Conservation (phyloP, 2,113 vertebrate species). For the Thalassarche chlororhynchos region DNA sequence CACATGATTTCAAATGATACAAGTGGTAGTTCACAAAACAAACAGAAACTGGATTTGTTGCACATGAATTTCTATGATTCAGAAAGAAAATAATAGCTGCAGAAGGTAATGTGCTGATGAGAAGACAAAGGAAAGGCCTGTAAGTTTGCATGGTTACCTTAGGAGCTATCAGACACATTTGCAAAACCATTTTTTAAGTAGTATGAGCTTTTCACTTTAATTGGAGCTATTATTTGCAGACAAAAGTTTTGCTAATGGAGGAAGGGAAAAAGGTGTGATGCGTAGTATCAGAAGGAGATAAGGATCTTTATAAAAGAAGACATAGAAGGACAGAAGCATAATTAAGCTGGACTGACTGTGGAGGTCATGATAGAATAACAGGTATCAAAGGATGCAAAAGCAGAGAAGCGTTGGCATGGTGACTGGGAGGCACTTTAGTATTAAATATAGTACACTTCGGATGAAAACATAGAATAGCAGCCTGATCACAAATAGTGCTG, state of each 20-base stretch:
- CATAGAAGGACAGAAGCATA: background rate
- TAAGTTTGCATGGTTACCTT: background rate
- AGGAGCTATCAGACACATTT: background rate
- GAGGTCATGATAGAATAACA: conserved; percentile 30
- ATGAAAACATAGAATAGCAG: background rate
- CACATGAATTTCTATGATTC: background rate
- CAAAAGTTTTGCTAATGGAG: background rate
- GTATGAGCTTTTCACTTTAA: background rate
- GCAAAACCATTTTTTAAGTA: background rate
- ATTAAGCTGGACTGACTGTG: conserved; percentile 16
- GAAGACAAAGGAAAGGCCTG: background rate
- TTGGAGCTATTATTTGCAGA: background rate
- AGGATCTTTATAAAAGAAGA: background rate
- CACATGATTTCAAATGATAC: background rate
- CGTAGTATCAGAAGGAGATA: background rate
- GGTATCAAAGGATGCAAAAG: conserved; percentile 46
- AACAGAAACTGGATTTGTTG: background rate
- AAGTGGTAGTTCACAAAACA: background rate
- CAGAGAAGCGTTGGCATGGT: conserved; percentile 38
- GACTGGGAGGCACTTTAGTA: conserved; percentile 12
- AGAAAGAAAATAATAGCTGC: background rate
- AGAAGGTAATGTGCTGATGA: background rate
- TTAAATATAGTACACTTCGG: conserved; percentile 14
- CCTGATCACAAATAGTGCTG: background rate
- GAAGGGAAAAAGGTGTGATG: background rate